These are phyloP conservation scores for Babylonia areolata DNA, from an alignment of 1,140 invertebrate species.

Conservation along the genomic window DNA sequence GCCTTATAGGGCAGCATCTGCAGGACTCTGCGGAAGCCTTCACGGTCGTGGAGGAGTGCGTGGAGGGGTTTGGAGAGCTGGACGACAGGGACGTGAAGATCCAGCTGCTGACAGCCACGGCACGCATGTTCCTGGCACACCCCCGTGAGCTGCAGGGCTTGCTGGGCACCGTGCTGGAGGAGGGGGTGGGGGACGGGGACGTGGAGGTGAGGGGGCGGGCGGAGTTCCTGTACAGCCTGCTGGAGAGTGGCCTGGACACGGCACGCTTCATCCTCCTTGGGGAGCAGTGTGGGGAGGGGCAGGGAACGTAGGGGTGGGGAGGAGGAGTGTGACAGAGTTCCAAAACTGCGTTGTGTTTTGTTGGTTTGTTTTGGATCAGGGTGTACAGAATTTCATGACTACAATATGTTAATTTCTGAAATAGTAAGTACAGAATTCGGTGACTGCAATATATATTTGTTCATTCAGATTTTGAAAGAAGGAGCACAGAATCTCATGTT, in stretches of 20 bases:
- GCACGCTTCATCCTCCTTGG: conserved; percentile 33
- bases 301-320: too few relatives aligned
- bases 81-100: conserved; percentile 42
- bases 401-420: too few relatives aligned
- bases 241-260: conserved; percentile 48
- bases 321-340: too few relatives aligned
- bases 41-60: conserved; percentile 54
- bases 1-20: conserved; percentile 57
- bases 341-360: too few relatives aligned
- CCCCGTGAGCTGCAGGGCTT: conserved; percentile 60
- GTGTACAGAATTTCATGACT: too few relatives aligned
- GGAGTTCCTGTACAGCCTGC: conserved; percentile 54
- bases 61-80: conserved; percentile 48
- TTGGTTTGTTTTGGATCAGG: too few relatives aligned
- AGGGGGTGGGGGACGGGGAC: conserved; percentile 47
- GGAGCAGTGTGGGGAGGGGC: not conserved
- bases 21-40: conserved; percentile 46
- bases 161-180: conserved; percentile 56
- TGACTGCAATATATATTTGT: too few relatives aligned
- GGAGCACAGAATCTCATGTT: too few relatives aligned
- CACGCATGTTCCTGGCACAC: conserved; percentile 55
- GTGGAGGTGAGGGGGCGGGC: conserved; percentile 51
- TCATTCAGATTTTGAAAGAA: too few relatives aligned
- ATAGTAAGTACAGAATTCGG: too few relatives aligned
- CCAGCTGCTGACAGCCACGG: conserved; percentile 46